phyloP scores from a whole-genome alignment of 2,113 vertebrate species.

The Ophiodon elongatus region DNA sequence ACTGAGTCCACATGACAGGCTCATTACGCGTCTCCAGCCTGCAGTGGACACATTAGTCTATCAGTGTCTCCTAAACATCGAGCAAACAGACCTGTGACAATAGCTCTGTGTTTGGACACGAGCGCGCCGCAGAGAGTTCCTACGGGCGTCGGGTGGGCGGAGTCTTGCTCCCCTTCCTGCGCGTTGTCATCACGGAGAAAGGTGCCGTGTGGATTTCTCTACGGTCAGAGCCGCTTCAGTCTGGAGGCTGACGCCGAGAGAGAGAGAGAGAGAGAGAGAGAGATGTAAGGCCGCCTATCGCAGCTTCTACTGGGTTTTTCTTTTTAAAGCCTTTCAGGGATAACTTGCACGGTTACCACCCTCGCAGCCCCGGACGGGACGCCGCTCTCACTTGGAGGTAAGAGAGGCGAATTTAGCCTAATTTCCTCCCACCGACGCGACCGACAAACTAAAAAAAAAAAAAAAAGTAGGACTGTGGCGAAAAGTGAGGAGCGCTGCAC shows the following conservation, averaged over 20 bases:
- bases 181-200: constrained; percentile 69
- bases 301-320: constrained; percentile 9
- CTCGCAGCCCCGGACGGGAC: constrained; percentile 7
- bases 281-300: constrained; percentile 32
- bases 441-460: constrained; percentile 47
- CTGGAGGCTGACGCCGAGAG: constrained; percentile 67
- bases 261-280: constrained; percentile 57
- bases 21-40: neutral
- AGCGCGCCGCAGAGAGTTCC: neutral
- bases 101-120: neutral
- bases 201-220: constrained; percentile 67
- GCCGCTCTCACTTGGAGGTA: constrained; percentile 48
- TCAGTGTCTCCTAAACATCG: neutral
- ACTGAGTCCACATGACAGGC: neutral
- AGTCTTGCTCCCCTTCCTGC: constrained; percentile 48
- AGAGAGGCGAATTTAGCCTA: constrained; percentile 8
- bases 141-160: constrained; percentile 62
- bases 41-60: neutral
- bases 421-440: neutral
- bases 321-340: constrained; percentile 56
- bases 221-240: constrained; percentile 64
- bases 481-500: constrained; percentile 49
- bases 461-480: constrained; percentile 40
- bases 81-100: neutral
- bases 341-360: constrained; percentile 42